A percentile compares a stretch with the other conserved stretches of the same genome.
Conservation (phyloP, 1,140 invertebrate species). For the Mercenaria mercenaria region DNA sequence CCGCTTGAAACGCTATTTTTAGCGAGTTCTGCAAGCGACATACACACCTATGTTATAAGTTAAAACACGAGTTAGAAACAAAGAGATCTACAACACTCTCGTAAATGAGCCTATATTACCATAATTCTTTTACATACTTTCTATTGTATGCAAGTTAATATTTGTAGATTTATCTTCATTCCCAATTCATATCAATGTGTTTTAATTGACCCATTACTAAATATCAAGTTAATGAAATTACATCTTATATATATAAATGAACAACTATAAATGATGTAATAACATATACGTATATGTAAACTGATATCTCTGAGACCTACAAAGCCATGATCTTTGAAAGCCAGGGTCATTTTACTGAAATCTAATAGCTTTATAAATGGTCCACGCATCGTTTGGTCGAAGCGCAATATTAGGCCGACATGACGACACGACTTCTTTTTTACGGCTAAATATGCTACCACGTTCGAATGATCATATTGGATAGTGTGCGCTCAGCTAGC, state of each 20-base stretch:
- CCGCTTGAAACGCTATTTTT: conserved; percentile 18
- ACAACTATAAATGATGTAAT: conserved; percentile 13
- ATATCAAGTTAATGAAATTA: no score
- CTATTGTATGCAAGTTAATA: no score
- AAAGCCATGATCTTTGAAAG: conserved; percentile 11
- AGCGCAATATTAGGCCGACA: conserved; percentile 61
- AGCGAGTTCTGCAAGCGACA: conserved; percentile 20
- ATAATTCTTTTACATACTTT: not conserved
- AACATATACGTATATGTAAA: not conserved
- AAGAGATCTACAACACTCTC: not conserved
- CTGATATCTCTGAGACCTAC: not conserved
- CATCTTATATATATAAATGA: not conserved
- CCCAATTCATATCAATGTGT: no score
- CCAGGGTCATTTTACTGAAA: conserved; percentile 42
- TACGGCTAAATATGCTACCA: conserved; percentile 58
- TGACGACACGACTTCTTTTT: conserved; percentile 63
- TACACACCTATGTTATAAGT: conserved; percentile 4
- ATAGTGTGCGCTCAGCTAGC: conserved; percentile 60
- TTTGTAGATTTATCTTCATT: no score
- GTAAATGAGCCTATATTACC: not conserved
- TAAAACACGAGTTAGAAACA: not conserved
- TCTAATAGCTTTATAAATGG: conserved; percentile 9
- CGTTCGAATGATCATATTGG: conserved; percentile 68
- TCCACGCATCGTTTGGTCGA: conserved; percentile 53
- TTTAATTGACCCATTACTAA: no score